Percentiles rank a stretch among this genome's conserved stretches.
Evolutionary conservation across 1,140 invertebrate genomes (phyloP).

Genomic region (Holcopasites calliopsidis): DNA sequence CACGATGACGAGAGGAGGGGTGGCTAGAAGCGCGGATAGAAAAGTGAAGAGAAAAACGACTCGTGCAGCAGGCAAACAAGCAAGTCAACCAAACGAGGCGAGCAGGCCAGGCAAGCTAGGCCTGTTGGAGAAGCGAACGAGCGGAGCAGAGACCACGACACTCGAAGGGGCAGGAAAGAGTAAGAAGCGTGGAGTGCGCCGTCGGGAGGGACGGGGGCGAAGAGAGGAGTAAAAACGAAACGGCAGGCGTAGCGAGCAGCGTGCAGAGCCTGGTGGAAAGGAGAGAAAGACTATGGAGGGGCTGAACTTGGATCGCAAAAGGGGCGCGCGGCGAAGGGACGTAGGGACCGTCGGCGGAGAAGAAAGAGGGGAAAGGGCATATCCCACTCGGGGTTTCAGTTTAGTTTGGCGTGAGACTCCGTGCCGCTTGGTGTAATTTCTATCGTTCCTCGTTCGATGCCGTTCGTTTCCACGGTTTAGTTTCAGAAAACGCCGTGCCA

Average conservation of each 20-base stretch:
- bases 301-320: neutral
- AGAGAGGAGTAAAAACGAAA: constrained; percentile 40
- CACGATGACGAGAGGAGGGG: constrained; percentile 15
- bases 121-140: constrained; percentile 4
- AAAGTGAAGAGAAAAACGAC: constrained; percentile 43
- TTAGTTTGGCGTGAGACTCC: constrained; percentile 58
- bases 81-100: neutral
- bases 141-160: constrained; percentile 16
- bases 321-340: constrained; percentile 50
- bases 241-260: constrained; percentile 46
- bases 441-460: constrained; percentile 22
- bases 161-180: constrained; percentile 29
- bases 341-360: constrained; percentile 6
- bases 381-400: constrained; percentile 50
- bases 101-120: constrained; percentile 18
- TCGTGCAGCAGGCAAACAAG: constrained; percentile 19
- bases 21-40: constrained; percentile 31
- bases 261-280: constrained; percentile 46
- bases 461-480: constrained; percentile 32
- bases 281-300: constrained; percentile 42
- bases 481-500: constrained; percentile 25
- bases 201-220: neutral
- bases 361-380: constrained; percentile 54
- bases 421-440: constrained; percentile 23
- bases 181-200: constrained; percentile 2